Percentiles rank a stretch among this genome's conserved stretches.
Evolutionary conservation across 1,140 invertebrate species (phyloP).

Genomic region (Apolygus lucorum): DNA sequence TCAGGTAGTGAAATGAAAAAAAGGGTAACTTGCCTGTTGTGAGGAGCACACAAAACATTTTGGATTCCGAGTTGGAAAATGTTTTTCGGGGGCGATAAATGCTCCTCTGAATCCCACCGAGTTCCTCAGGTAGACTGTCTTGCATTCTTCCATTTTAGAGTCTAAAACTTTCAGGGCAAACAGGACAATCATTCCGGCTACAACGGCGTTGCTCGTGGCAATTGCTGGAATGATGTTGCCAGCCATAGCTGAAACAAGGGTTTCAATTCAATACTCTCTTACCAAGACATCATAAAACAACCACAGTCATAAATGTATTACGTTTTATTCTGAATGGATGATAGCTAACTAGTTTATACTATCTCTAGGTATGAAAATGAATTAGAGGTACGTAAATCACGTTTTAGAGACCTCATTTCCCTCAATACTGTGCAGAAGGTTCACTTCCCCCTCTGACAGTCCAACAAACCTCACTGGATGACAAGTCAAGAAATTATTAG

Average conservation of each 20-base stretch:
- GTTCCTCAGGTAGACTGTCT: slow-evolving; percentile 62
- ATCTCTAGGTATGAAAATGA: too few species aligned
- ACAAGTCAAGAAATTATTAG: too few species aligned
- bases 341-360: too few species aligned
- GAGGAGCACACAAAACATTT: slow-evolving; percentile 79
- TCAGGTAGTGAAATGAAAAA: slow-evolving; percentile 26
- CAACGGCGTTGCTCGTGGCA: slow-evolving; percentile 95
- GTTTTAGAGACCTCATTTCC: too few species aligned
- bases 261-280: slow-evolving; percentile 25
- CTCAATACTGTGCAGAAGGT: too few species aligned
- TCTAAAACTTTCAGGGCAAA: slow-evolving; percentile 75
- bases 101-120: slow-evolving; percentile 59
- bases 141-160: slow-evolving; percentile 58
- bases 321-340: too few species aligned
- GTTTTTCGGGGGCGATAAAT: slow-evolving; percentile 59
- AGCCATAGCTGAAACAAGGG: slow-evolving; percentile 74
- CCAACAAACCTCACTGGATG: too few species aligned
- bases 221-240: slow-evolving; percentile 98
- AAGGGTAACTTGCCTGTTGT: slow-evolving; percentile 55
- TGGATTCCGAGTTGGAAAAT: slow-evolving; percentile 58
- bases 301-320: too few species aligned
- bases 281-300: too few species aligned
- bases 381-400: too few species aligned
- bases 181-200: slow-evolving; percentile 88
- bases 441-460: too few species aligned